Conservation (phyloP, 1,140 invertebrate genomes). For the Octopus sinensis region DNA sequence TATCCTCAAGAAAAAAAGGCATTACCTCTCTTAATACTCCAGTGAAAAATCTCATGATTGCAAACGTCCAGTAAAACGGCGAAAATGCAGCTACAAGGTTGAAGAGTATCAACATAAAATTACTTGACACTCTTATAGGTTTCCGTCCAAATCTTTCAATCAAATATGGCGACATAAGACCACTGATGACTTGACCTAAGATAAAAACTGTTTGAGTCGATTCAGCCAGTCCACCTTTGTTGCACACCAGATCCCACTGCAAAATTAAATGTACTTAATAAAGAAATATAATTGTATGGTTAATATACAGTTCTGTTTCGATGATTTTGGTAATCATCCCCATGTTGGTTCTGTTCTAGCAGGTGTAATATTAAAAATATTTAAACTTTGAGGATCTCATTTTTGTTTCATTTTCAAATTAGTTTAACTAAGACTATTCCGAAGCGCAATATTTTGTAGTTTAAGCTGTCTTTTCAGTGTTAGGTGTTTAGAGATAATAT, state of each 20-base stretch:
- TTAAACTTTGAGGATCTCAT: no score
- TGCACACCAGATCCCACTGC: conserved; percentile 49
- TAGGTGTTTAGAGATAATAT: no score
- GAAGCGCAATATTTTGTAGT: no score
- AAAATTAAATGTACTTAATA: background rate
- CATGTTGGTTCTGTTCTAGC: no score
- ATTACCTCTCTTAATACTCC: conserved; percentile 16
- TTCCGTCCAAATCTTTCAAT: conserved; percentile 38
- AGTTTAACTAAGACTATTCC: no score
- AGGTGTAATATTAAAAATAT: no score
- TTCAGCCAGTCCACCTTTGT: conserved; percentile 29
- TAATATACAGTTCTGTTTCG: no score
- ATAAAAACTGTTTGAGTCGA: conserved; percentile 36
- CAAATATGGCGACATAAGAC: conserved; percentile 27
- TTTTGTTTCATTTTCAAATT: no score
- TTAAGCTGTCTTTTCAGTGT: no score
- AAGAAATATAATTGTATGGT: no score
- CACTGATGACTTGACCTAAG: conserved; percentile 35
- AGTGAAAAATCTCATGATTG: conserved; percentile 23
- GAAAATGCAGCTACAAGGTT: conserved; percentile 22
- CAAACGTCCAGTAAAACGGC: conserved; percentile 23
- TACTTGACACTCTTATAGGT: conserved; percentile 24
- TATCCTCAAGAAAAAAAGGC: no score
- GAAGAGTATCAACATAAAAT: conserved; percentile 15
- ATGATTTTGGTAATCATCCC: no score